These are phyloP conservation scores for Andrena marginata DNA, from an alignment of 2,888 invertebrate species.

Conservation along the genomic window DNA sequence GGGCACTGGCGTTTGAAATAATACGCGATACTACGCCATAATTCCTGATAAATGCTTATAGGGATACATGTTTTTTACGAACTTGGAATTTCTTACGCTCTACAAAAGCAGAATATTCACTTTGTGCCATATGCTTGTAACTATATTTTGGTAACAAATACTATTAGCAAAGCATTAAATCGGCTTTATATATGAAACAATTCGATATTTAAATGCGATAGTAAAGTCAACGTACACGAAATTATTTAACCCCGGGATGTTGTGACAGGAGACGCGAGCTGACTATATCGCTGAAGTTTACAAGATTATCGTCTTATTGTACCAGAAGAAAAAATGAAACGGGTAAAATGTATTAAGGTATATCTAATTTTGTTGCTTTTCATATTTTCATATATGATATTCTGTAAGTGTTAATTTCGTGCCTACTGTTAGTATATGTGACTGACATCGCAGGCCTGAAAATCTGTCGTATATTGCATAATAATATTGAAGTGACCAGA, in stretches of 20 bases:
- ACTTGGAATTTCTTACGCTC: neutral
- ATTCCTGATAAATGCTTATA: neutral
- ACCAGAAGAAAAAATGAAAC: neutral
- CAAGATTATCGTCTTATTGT: neutral
- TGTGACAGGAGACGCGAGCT: no score
- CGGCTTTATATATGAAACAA: neutral
- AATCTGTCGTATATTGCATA: neutral
- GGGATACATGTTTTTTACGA: neutral
- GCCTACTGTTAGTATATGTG: neutral
- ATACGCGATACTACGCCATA: constrained; percentile 6
- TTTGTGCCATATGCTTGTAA: neutral
- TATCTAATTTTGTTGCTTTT: constrained; percentile 6
- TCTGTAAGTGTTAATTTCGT: neutral
- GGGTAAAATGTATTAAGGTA: neutral
- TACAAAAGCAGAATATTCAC: neutral
- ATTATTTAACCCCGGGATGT: constrained; percentile 1
- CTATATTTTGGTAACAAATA: neutral
- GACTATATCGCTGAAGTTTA: neutral
- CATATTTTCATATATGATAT: constrained; percentile 10
- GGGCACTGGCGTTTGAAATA: neutral
- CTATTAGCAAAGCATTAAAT: neutral
- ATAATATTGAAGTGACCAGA: no score
- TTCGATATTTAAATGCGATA: neutral
- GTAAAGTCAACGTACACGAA: neutral
- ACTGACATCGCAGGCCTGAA: neutral